Evolutionary conservation across 2,888 invertebrate species (phyloP).

Genomic region (Agrochola lychnidis): DNA sequence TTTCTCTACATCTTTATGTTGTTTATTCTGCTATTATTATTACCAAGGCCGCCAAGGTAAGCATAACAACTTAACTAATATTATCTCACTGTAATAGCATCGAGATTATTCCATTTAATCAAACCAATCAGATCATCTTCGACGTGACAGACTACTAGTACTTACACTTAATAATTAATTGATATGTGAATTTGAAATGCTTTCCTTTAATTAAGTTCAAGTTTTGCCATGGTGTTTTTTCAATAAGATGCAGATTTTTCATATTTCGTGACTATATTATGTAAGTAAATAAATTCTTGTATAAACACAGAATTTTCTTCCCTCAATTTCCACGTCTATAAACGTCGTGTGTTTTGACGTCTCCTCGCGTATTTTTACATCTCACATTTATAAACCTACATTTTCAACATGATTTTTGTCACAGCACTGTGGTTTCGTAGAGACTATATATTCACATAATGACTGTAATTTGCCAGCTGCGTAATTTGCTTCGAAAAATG

Average conservation of each 20-base stretch:
- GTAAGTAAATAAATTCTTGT: conserved; percentile 16
- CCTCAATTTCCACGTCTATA: conserved; percentile 8
- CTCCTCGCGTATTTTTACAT: conserved; percentile 29
- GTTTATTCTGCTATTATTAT: neutral
- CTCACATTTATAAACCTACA: conserved; percentile 44
- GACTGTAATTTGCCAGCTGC: conserved; percentile 64
- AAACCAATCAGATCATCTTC: conserved; percentile 21
- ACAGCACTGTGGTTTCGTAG: conserved; percentile 47
- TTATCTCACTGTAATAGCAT: conserved; percentile 19
- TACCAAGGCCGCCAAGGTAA: neutral
- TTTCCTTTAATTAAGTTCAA: neutral
- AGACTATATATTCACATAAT: conserved; percentile 60
- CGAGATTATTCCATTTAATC: conserved; percentile 25
- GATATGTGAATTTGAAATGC: neutral
- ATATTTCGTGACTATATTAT: neutral
- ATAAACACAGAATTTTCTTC: neutral
- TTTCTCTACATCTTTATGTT: too few species aligned
- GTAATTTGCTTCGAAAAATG: conserved; percentile 71
- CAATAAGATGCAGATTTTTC: neutral
- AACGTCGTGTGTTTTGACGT: conserved; percentile 19
- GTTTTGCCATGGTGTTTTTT: neutral
- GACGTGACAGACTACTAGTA: conserved; percentile 1
- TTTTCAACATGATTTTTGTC: conserved; percentile 61
- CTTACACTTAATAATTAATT: conserved; percentile 1
- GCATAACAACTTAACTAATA: neutral